Evolutionary conservation across 2,113 vertebrate genomes (phyloP).

Genomic region (Atrichornis clamosus): DNA sequence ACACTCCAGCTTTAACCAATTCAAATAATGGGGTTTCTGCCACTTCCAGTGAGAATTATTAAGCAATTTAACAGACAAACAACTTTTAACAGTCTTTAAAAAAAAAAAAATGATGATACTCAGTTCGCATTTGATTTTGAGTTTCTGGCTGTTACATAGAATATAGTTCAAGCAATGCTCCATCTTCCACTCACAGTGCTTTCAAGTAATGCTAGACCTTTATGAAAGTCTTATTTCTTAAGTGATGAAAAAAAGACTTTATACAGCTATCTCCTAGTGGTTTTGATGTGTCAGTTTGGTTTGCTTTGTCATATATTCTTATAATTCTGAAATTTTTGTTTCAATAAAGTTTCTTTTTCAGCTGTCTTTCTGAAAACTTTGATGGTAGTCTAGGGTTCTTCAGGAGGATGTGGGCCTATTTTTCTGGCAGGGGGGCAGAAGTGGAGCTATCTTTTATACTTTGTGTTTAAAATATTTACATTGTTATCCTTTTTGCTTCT

Average conservation of each 20-base stretch:
- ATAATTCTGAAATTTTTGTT: not conserved
- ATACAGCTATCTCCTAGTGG: not conserved
- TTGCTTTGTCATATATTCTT: not conserved
- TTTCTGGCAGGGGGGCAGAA: accelerated
- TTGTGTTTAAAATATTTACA: not conserved
- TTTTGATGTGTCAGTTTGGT: not conserved
- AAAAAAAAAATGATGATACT: not conserved
- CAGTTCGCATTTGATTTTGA: not conserved
- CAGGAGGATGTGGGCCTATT: accelerated
- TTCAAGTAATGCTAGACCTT: not conserved
- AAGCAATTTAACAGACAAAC: not conserved
- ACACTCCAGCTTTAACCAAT: not conserved
- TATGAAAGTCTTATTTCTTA: not conserved
- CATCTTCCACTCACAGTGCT: not conserved
- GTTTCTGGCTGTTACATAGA: not conserved
- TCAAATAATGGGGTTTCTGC: not conserved
- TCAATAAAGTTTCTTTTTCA: not conserved
- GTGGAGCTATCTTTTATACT: not conserved
- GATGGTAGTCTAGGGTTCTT: accelerated
- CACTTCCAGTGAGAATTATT: not conserved
- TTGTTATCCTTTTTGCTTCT: not conserved
- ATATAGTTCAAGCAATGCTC: not conserved
- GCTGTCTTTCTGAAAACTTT: not conserved
- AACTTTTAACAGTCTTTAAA: not conserved
- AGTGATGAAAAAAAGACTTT: not conserved